Evolutionary conservation across 1,140 invertebrate genomes (phyloP).

Genomic region (Neodiprion virginianus): DNA sequence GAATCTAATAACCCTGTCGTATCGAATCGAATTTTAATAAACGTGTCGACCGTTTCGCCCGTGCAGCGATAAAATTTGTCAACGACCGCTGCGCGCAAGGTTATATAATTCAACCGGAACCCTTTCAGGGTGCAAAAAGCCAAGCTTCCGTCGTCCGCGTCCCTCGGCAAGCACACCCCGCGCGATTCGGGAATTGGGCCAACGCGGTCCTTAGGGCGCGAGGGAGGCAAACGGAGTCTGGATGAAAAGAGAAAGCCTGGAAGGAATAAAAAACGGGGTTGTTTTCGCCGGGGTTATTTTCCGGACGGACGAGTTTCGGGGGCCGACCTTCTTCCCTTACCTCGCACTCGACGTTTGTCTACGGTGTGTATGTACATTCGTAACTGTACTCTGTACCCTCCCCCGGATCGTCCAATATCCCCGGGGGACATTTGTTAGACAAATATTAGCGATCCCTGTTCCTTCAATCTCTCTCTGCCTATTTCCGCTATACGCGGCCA

Average conservation of each 20-base stretch:
- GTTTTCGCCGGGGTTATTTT: conserved; percentile 58
- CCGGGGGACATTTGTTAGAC: conserved; percentile 45
- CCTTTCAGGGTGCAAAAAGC: conserved; percentile 12
- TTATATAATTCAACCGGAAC: neutral
- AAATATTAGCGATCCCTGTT: conserved; percentile 35
- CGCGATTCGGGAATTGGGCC: conserved; percentile 34
- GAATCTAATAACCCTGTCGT: neutral
- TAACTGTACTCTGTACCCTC: conserved; percentile 16
- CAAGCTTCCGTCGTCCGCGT: conserved; percentile 3
- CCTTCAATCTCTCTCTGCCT: conserved; percentile 24
- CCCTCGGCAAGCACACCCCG: neutral
- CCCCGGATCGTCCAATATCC: conserved; percentile 2
- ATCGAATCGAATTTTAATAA: neutral
- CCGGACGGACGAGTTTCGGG: conserved; percentile 47
- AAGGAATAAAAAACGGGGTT: conserved; percentile 29
- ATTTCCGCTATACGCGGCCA: neutral
- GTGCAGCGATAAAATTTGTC: neutral
- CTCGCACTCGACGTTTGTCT: neutral
- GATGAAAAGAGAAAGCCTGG: neutral
- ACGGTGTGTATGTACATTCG: neutral
- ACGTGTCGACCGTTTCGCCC: neutral
- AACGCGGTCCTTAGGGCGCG: conserved; percentile 33
- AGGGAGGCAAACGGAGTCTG: neutral
- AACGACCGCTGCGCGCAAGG: neutral
- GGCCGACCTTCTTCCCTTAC: neutral